Conservation (phyloP, 2,888 invertebrate genomes). For the Allacma fusca region DNA sequence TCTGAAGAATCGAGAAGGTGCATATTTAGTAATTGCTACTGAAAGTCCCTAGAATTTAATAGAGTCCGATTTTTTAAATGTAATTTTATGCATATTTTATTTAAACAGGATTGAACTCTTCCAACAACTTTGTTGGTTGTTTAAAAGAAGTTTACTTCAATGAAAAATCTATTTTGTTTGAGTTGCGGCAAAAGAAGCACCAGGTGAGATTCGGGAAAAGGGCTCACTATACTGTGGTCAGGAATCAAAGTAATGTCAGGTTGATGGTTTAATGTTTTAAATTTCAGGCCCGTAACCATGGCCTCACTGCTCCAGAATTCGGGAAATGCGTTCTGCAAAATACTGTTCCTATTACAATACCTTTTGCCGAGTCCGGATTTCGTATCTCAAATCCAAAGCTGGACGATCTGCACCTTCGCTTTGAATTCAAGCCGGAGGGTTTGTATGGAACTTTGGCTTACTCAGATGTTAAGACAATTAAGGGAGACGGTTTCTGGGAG, state of each 20-base stretch:
- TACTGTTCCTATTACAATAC: constrained; percentile 89
- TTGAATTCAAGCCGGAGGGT: constrained; percentile 86
- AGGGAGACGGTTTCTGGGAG: constrained; percentile 86
- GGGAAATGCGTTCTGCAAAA: constrained; percentile 64
- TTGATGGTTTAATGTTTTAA: constrained; percentile 25
- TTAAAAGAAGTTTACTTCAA: constrained; percentile 93
- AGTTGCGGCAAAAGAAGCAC: constrained; percentile 82
- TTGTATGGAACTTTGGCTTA: constrained; percentile 85
- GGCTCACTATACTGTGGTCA: neutral
- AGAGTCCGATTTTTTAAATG: too few species aligned
- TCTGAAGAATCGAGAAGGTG: constrained; percentile 55
- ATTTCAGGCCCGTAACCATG: constrained; percentile 55
- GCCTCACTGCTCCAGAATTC: constrained; percentile 54
- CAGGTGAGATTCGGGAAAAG: constrained; percentile 71
- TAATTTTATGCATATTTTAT: too few species aligned
- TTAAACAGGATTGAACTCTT: constrained; percentile 74
- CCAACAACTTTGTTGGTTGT: constrained; percentile 87
- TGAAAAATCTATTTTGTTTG: constrained; percentile 89
- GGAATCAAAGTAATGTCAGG: too few species aligned
- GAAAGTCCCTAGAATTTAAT: too few species aligned
- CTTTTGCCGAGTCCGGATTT: constrained; percentile 83
- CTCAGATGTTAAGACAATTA: constrained; percentile 77
- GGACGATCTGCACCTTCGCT: constrained; percentile 78
- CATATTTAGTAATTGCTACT: constrained; percentile 62
- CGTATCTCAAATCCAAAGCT: constrained; percentile 84